Evolutionary conservation across 2,888 invertebrate species (phyloP), one percentile per base, ranked within the genome.

Genomic region (Himalopsyche kuldschensis): DNA sequence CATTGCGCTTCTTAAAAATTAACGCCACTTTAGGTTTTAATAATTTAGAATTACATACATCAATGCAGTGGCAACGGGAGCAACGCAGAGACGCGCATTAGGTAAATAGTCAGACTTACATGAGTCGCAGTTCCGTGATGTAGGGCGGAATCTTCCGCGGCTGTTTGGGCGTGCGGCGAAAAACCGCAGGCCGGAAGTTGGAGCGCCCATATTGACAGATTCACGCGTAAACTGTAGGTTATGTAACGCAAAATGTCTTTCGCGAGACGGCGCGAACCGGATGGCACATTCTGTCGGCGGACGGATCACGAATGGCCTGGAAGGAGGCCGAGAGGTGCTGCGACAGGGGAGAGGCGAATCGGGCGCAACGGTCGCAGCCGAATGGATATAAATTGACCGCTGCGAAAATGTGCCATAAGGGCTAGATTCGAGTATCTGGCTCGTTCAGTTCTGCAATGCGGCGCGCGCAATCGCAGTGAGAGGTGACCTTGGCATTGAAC

Each of bases 401-500:
- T 69, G 69, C 27, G 69, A 69, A 20, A 27, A 27, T 27, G 69
- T 8, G 4, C 15, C 84, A 86, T 85, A 85, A 85, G 76, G 76
- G 35, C 24, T n/a, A 76, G n/a, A 32, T 76, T 76, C 20, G 69
- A 27, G 27, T 69, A 69, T 80, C 84, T 80, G 69, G 24, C 80
- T 30, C 80, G 80, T 79, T 82, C 81, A 90, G 90, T 92, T 93
- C 93, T 93, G 94, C 94, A 94, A 91, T 93, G 94, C 93, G 92
- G 92, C 92, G 90, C 89, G 93, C 93, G 93, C 93, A 93, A 92
- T 90, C 93, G 92, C 91, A 92, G 90, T 91, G 92, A 92, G 92
- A 91, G 92, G 93, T 94, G 94, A 94, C 95, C 95, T 95, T 95
- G 95, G 94, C 94, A 95, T 94, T 95, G 95, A 95, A 95, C 95